These are phyloP conservation scores for Strigamia transsilvanica DNA, from an alignment of 2,888 invertebrate species.

Conservation along the genomic window DNA sequence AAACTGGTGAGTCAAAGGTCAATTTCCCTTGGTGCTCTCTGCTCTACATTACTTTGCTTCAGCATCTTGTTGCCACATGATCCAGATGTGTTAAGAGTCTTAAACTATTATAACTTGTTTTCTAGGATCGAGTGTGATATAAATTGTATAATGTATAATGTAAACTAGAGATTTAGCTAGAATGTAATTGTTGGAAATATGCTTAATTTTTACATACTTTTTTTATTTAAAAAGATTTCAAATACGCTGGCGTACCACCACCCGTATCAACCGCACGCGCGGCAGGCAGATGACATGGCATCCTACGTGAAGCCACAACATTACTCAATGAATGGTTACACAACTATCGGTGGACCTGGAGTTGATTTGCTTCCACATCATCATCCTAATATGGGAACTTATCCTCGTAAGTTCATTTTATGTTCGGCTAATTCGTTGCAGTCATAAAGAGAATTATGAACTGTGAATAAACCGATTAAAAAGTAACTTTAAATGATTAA, in stretches of 20 bases:
- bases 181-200: neutral
- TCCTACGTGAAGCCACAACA: conserved; percentile 35
- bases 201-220: neutral
- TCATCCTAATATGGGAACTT: conserved; percentile 11
- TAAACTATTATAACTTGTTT: too few relatives aligned
- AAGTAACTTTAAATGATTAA: neutral
- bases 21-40: neutral
- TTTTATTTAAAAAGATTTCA: neutral
- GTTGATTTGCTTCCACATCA: conserved; percentile 35
- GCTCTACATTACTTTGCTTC: too few relatives aligned
- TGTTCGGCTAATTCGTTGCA: neutral
- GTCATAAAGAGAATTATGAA: too few relatives aligned
- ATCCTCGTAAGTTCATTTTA: conserved; percentile 26
- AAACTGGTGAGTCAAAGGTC: neutral
- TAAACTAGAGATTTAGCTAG: too few relatives aligned
- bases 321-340: conserved; percentile 22
- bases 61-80: too few relatives aligned
- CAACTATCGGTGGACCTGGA: conserved; percentile 31
- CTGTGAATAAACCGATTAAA: too few relatives aligned
- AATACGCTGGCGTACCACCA: conserved; percentile 27
- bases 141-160: too few relatives aligned
- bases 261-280: conserved; percentile 32
- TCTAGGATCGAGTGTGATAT: too few relatives aligned
- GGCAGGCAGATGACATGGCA: conserved; percentile 39
- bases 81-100: too few relatives aligned